These are phyloP conservation scores for Orussus abietinus DNA, from an alignment of 1,140 invertebrate species.

Conservation along the genomic window DNA sequence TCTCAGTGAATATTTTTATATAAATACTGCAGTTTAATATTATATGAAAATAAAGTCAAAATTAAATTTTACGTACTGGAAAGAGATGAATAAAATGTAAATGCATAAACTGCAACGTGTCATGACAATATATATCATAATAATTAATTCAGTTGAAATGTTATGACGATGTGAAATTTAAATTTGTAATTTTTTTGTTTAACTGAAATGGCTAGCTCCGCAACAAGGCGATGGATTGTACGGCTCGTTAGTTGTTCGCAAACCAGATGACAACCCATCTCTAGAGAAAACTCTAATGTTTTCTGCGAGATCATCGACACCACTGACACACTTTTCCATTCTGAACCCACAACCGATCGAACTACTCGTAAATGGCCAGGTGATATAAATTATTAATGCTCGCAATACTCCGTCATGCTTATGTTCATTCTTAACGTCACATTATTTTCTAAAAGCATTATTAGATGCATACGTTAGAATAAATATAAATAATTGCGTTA, in stretches of 20 bases:
- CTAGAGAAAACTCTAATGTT: conserved; percentile 29
- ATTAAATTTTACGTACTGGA: too few relatives aligned
- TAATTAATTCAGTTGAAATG: neutral
- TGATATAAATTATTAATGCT: too few relatives aligned
- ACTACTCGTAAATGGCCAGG: conserved; percentile 33
- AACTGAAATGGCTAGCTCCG: conserved; percentile 30
- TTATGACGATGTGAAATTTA: neutral
- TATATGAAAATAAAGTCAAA: too few relatives aligned
- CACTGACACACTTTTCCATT: conserved; percentile 18
- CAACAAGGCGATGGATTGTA: conserved; percentile 52
- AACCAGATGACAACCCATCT: conserved; percentile 30
- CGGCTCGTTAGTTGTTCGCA: conserved; percentile 47
- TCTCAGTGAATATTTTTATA: too few relatives aligned
- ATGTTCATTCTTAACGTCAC: neutral
- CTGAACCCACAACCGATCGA: conserved; percentile 13
- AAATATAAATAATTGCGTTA: too few relatives aligned
- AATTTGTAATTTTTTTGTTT: conserved; percentile 2
- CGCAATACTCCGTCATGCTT: too few relatives aligned
- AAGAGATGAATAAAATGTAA: neutral
- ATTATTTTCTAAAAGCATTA: too few relatives aligned
- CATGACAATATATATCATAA: too few relatives aligned
- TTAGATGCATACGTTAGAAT: too few relatives aligned
- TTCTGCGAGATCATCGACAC: conserved; percentile 27
- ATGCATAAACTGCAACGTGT: too few relatives aligned
- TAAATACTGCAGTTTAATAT: too few relatives aligned